These are phyloP conservation scores for Passer domesticus DNA, from an alignment of 2,113 vertebrate species.

Conservation along the genomic window DNA sequence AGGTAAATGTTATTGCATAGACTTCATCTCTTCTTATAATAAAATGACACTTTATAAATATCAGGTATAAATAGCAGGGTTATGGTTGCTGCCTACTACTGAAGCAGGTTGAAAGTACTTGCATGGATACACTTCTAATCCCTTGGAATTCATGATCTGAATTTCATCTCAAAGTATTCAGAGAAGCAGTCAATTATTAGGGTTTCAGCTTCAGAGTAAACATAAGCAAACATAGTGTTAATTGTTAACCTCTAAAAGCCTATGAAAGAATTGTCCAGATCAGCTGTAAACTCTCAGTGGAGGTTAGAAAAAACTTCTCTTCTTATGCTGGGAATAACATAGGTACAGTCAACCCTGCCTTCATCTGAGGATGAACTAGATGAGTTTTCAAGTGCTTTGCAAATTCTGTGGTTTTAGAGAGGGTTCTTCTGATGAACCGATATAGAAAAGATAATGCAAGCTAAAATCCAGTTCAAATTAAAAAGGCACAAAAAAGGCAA, in stretches of 20 bases:
- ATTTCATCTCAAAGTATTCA: background rate
- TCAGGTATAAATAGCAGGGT: background rate
- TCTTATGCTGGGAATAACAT: background rate
- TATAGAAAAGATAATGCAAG: background rate
- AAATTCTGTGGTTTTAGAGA: background rate
- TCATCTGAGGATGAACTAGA: background rate
- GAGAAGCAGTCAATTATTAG: background rate
- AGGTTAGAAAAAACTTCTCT: background rate
- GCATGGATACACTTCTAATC: accelerated
- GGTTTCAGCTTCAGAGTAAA: background rate
- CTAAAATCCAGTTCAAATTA: background rate
- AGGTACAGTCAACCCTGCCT: background rate
- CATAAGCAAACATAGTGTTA: background rate
- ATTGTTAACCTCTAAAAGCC: background rate
- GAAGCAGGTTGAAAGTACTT: background rate
- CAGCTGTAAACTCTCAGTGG: background rate
- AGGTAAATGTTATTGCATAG: background rate
- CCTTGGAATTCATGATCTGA: background rate
- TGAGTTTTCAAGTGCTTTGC: background rate
- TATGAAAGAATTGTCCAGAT: background rate
- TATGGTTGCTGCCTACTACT: background rate
- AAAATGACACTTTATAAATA: background rate
- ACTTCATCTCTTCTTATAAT: background rate
- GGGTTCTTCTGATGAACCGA: background rate
- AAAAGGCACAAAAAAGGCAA: background rate